These are phyloP conservation scores for Diadumene lineata DNA, from an alignment of 92 coral and sea anemone species.

Conservation along the genomic window DNA sequence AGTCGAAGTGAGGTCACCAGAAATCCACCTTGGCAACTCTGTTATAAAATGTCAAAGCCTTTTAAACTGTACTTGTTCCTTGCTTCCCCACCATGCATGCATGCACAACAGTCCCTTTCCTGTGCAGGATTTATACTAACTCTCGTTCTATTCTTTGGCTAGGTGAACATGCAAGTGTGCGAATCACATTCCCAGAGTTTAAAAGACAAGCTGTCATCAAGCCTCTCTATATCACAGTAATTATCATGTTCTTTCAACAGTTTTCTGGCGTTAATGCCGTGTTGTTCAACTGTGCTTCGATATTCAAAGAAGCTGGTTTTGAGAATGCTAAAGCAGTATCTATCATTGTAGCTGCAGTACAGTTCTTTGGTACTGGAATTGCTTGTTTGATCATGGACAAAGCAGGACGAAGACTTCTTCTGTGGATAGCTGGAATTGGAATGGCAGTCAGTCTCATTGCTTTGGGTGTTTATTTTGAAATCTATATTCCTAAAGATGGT, in stretches of 20 bases:
- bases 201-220: conserved; percentile 57
- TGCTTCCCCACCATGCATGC: background rate
- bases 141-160: no score
- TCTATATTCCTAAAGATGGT: conserved; percentile 38
- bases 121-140: no score
- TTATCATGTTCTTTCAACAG: conserved; percentile 78
- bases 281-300: conserved; percentile 72
- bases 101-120: background rate
- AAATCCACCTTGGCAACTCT: no score
- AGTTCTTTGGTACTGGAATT: conserved; percentile 57
- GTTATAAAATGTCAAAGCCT: no score
- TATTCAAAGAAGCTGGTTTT: conserved; percentile 72
- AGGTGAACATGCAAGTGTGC: conserved; percentile 31
- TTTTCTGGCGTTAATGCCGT: conserved; percentile 78
- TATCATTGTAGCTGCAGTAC: conserved; percentile 67
- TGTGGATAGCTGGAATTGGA: conserved; percentile 59
- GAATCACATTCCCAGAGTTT: conserved; percentile 48
- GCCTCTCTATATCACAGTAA: conserved; percentile 67
- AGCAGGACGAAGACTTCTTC: conserved; percentile 77
- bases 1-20: no score
- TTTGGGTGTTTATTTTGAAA: conserved; percentile 70
- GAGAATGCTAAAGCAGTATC: conserved; percentile 57
- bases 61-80: background rate
- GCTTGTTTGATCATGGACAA: conserved; percentile 77
- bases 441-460: conserved; percentile 65